Evolutionary conservation across 1,140 invertebrate species (phyloP).

Genomic region (Drosophila hydei): DNA sequence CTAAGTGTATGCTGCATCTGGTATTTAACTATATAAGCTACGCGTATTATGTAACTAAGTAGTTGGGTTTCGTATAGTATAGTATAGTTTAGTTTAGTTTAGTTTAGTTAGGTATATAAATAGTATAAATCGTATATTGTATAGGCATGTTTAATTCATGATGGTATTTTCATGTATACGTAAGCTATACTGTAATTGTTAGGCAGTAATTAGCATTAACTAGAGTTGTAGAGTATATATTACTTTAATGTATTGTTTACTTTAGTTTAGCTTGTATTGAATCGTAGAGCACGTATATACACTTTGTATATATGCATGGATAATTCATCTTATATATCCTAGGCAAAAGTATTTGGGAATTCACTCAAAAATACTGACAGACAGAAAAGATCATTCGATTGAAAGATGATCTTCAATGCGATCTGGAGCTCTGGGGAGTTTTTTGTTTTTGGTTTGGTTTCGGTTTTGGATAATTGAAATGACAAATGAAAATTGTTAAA

Average conservation of each 20-base stretch:
- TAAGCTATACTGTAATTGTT: constrained; percentile 29
- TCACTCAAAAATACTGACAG: constrained; percentile 11
- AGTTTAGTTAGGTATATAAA: constrained; percentile 12
- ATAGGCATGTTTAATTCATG: constrained; percentile 18
- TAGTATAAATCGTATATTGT: constrained; percentile 28
- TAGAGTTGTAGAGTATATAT: constrained; percentile 28
- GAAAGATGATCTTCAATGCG: constrained; percentile 12
- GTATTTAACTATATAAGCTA: constrained; percentile 42
- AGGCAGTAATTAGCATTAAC: constrained; percentile 41
- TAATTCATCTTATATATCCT: no score
- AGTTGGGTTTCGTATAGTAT: constrained; percentile 55
- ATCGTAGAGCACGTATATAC: not conserved
- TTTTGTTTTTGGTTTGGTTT: no score
- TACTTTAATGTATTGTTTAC: constrained; percentile 28
- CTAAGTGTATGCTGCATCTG: constrained; percentile 33
- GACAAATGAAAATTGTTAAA: constrained; percentile 66
- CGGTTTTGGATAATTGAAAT: constrained; percentile 48
- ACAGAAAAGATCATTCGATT: constrained; percentile 3
- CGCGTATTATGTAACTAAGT: constrained; percentile 48
- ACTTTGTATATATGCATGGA: not conserved
- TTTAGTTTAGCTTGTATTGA: constrained; percentile 55
- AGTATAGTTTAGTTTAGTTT: constrained; percentile 44
- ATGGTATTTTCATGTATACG: constrained; percentile 30
- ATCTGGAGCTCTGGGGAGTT: constrained; percentile 1
- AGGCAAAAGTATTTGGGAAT: not conserved